Evolutionary conservation across 2,113 vertebrate species (phyloP), one percentile per base, ranked within the genome.

Genomic region (Chauna torquata): DNA sequence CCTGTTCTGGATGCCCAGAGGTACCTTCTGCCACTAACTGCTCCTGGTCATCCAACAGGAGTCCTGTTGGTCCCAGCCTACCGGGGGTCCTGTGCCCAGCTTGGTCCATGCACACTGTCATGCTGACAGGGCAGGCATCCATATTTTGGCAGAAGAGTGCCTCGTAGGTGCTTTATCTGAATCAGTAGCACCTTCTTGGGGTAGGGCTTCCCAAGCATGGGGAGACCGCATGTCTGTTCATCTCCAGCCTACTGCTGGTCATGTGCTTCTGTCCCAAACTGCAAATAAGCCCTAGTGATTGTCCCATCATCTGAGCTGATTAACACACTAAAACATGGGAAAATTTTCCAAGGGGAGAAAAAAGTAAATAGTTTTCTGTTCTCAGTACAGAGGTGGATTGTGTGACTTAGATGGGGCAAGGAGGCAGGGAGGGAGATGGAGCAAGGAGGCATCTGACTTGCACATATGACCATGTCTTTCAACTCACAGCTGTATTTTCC

Each of bases 321-420:
- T 18, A 69, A 69, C 19, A 27, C 9, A 9, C 22, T 76, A 13
- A 20, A 22, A 52, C 18, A 10, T 30, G 32, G 79, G 30, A 90
- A 76, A 64, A 47, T 32, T 59, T 59, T 52, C 14, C 6, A 3
- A 28, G 65, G 25, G 1, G 0, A 2, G 25, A 2, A 3, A 3
- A 13, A 57, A 36, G 18, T 42, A n/a, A 80, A 40, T 16, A 36
- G 11, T 47, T 74, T 45, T 69, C 16, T 75, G 27, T 44, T 79
- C 22, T 85, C 2, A 2, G 23, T 36, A 23, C 32, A 47, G 54
- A 49, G 36, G 61, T 62, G 32, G 28, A 9, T 64, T 65, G 18
- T 82, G 49, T 88, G 47, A 24, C 71, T 92, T 62, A 47, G 38
- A 8, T 68, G 38, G 69, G 40, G 4, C 72, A 32, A 6, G 16